These are phyloP conservation scores for Dyspetes luteomarginatus DNA, from an alignment of 2,888 invertebrate genomes.

Conservation along the genomic window DNA sequence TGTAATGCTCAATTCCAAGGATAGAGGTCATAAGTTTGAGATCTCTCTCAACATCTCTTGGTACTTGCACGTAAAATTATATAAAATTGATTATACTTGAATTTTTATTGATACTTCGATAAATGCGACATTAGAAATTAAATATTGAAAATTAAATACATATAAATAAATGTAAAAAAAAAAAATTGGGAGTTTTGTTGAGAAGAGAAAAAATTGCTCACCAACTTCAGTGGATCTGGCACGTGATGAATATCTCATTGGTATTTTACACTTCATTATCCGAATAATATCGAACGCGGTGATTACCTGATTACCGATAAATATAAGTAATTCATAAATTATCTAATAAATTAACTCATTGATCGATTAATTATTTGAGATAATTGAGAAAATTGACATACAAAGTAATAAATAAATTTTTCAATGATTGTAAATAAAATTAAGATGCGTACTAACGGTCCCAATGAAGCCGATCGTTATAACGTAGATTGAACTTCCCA, in stretches of 20 bases:
- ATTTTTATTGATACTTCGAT: no score
- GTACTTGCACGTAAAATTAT: no score
- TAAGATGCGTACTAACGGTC: constrained; percentile 79
- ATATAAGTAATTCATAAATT: constrained; percentile 11
- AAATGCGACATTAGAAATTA: background rate
- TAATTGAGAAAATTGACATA: background rate
- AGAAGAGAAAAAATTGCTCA: constrained; percentile 57
- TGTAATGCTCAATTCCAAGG: constrained; percentile 81
- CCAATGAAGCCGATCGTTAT: constrained; percentile 80
- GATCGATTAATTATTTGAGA: background rate
- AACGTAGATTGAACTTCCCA: constrained; percentile 80
- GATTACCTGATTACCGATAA: constrained; percentile 72
- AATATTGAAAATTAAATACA: background rate
- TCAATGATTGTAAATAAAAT: constrained; percentile 66
- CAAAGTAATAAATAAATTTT: constrained; percentile 7
- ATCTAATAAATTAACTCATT: constrained; percentile 1
- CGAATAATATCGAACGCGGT: constrained; percentile 79
- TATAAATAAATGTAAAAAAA: background rate
- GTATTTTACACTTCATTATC: constrained; percentile 75
- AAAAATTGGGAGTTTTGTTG: no score
- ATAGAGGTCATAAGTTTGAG: constrained; percentile 81
- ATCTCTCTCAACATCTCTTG: constrained; percentile 78
- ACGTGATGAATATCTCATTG: constrained; percentile 66
- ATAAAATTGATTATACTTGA: no score
- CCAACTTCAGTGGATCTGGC: constrained; percentile 68